Conservation (phyloP, 2,113 vertebrate species). For the Tautogolabrus adspersus region DNA sequence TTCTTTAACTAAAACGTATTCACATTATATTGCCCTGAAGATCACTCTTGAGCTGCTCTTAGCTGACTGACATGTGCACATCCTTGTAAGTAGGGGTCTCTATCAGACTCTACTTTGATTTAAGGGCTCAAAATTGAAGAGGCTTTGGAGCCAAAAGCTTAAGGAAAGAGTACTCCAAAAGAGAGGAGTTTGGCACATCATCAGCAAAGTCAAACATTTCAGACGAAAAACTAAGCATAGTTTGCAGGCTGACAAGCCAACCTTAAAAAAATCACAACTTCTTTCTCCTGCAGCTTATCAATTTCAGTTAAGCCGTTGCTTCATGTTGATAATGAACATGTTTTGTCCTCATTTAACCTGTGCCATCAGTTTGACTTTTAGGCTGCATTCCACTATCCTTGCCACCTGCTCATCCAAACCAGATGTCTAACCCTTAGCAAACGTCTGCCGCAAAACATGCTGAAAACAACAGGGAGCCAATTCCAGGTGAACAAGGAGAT, state of each 20-base stretch:
- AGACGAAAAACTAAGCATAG: not conserved
- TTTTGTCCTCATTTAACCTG: conserved; percentile 29
- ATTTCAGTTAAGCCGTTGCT: conserved; percentile 2
- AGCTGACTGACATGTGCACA: not conserved
- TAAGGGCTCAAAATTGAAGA: not conserved
- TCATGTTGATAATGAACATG: conserved; percentile 40
- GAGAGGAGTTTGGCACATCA: not conserved
- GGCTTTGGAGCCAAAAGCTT: not conserved
- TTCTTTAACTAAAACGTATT: not conserved
- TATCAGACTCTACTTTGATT: too few species aligned
- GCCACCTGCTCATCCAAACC: conserved; percentile 45
- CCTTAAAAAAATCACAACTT: not conserved
- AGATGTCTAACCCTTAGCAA: conserved; percentile 57
- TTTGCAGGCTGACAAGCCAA: not conserved
- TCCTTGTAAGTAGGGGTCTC: not conserved
- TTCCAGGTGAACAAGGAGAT: conserved; percentile 48
- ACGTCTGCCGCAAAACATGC: conserved; percentile 34
- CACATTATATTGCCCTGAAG: not conserved
- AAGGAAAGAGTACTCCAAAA: not conserved
- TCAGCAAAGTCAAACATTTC: not conserved
- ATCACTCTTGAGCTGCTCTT: not conserved
- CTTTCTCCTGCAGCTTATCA: conserved; percentile 20
- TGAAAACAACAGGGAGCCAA: conserved; percentile 13
- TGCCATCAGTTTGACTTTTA: conserved; percentile 26
- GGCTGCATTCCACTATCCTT: conserved; percentile 37